Evolutionary conservation across 2,113 vertebrate genomes (phyloP).

Genomic region (Proterorhinus semilunaris): DNA sequence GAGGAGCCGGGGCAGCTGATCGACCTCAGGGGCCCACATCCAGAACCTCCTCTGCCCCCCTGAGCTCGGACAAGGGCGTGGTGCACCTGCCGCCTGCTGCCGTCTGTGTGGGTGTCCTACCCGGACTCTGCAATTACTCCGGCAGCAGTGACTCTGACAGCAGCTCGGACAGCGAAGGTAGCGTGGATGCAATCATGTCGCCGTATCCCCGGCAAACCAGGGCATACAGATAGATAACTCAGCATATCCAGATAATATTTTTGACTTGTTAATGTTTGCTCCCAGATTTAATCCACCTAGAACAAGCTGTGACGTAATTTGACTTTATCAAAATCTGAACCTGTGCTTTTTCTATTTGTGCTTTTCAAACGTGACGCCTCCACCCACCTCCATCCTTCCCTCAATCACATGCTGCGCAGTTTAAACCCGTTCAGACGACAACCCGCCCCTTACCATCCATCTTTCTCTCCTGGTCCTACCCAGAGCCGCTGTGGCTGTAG

Average conservation of each 20-base stretch:
- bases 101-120: constrained; percentile 93
- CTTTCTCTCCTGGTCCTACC: constrained; percentile 39
- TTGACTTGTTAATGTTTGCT: constrained; percentile 51
- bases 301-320: constrained; percentile 10
- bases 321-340: constrained; percentile 22
- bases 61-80: constrained; percentile 60
- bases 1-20: constrained; percentile 38
- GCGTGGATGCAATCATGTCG: constrained; percentile 84
- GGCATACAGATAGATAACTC: constrained; percentile 74
- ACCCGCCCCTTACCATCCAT: constrained; percentile 40
- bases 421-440: constrained; percentile 71
- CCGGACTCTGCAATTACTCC: constrained; percentile 90
- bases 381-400: constrained; percentile 60
- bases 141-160: constrained; percentile 97
- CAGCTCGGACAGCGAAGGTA: constrained; percentile 97
- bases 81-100: constrained; percentile 91
- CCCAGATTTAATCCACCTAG: constrained; percentile 31
- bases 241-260: constrained; percentile 18
- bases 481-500: constrained; percentile 63
- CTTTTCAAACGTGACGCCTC: constrained; percentile 66
- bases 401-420: constrained; percentile 76
- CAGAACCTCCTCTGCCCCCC: constrained; percentile 32
- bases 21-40: constrained; percentile 23
- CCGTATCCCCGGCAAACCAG: constrained; percentile 63
- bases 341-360: constrained; percentile 54